Conservation (phyloP, 2,113 vertebrate species). For the Anas platyrhynchos region DNA sequence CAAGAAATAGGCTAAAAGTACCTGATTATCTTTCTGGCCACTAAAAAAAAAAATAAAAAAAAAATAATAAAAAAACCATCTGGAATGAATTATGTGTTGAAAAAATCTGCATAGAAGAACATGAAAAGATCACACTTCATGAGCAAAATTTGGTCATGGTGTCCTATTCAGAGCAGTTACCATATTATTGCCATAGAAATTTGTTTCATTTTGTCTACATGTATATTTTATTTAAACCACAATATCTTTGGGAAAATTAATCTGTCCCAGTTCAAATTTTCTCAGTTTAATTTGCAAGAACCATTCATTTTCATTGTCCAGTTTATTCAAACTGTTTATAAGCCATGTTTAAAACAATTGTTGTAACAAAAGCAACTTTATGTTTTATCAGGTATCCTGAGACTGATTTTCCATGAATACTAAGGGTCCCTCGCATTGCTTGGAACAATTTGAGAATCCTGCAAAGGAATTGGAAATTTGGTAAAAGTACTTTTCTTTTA, state of each 20-base stretch:
- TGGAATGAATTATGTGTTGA: neutral
- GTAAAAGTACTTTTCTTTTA: neutral
- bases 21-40: neutral
- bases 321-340: neutral
- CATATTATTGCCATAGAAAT: neutral
- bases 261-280: neutral
- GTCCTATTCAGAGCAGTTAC: neutral
- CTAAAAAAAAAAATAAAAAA: neutral
- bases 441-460: neutral
- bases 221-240: neutral
- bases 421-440: neutral
- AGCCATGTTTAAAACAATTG: neutral
- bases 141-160: neutral
- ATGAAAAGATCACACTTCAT: neutral
- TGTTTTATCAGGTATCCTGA: neutral
- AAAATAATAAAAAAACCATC: neutral
- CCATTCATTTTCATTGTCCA: neutral
- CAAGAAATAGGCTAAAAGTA: neutral
- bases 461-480: neutral
- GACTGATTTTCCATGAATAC: rapidly evolving
- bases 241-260: neutral
- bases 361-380: neutral
- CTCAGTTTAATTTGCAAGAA: neutral
- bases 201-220: neutral
- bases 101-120: neutral